A percentile compares a stretch with the other conserved stretches of the same genome.
Evolutionary conservation across 2,888 invertebrate genomes (phyloP).

Genomic region (Chrysolina haemoptera): DNA sequence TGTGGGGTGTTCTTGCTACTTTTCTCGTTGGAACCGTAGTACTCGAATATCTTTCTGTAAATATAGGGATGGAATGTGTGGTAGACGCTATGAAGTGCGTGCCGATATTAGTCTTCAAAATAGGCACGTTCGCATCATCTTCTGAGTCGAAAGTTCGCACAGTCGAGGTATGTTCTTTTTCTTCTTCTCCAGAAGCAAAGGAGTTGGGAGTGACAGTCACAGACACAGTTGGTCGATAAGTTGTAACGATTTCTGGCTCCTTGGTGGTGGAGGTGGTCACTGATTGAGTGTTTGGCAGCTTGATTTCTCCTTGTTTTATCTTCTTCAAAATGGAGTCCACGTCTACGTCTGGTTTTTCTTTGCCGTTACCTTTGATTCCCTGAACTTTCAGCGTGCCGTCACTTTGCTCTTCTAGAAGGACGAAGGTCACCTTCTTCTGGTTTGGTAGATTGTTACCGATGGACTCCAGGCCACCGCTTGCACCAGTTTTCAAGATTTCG

Average conservation of each 20-base stretch:
- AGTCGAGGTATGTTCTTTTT: constrained; percentile 12
- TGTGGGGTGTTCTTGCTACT: constrained; percentile 53
- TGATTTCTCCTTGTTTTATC: constrained; percentile 87
- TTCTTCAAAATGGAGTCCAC: constrained; percentile 86
- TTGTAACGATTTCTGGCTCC: constrained; percentile 41
- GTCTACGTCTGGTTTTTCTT: constrained; percentile 81
- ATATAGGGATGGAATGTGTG: constrained; percentile 52
- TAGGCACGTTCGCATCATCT: constrained; percentile 54
- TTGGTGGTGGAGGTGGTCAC: constrained; percentile 45
- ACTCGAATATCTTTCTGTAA: constrained; percentile 62
- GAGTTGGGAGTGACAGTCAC: constrained; percentile 65
- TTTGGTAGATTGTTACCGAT: constrained; percentile 76
- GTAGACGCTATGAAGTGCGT: constrained; percentile 63
- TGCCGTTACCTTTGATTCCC: constrained; percentile 84
- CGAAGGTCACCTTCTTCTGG: constrained; percentile 88
- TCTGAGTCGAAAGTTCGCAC: constrained; percentile 41
- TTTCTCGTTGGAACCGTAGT: constrained; percentile 38
- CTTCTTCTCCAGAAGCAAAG: constrained; percentile 55
- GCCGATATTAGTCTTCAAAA: constrained; percentile 60
- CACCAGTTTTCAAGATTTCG: constrained; percentile 84
- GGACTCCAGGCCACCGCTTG: constrained; percentile 81
- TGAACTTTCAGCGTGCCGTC: constrained; percentile 90
- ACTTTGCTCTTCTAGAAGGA: constrained; percentile 87
- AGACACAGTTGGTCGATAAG: constrained; percentile 46
- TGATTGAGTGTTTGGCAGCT: constrained; percentile 75